Base-by-base conservation (phyloP, 2,113 vertebrate genomes). In the Diphyllodes magnificus region DNA sequence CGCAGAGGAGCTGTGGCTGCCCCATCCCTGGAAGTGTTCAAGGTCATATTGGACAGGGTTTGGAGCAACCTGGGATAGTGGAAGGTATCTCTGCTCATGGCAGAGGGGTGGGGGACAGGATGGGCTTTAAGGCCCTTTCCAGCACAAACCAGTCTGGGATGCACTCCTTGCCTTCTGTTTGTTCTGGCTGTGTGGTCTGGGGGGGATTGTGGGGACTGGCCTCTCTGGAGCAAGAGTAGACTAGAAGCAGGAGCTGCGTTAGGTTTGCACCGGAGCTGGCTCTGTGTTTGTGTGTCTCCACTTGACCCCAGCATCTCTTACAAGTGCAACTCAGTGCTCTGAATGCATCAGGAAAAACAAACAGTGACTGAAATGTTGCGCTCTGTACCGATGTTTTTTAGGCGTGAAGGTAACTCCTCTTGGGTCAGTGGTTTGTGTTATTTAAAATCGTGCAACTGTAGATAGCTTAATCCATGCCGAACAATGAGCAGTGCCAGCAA, bases 101-200 rank as follows among this genome's bases (percentile, higher is more conserved):
- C 27, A 57, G 50, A 14, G 27, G 6, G 7, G 27, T 57, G 19
- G 27, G 57, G 47, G 22, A 57, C 59, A 57, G 42, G 23, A 23
- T 57, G 35, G 13, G 12, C 85, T 49, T 56, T 72, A 56, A 57
- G 30, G 17, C 63, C 7, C 50, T 71, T 80, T 65, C 57, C 60
- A 44, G 20, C 35, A 42, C 37, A 64, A 37, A 44, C 18, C 33
- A 19, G 19, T 72, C 35, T 72, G 50, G 31, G 28, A 72, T 50
- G 72, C 12, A 13, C 12, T 60, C 7, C n/a, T 47, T 37, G 47
- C 39, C 13, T 61, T 45, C 24, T 23, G 14, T 27, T 7, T 60
- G 0, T n/a, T 78, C 57, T 44, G 56, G 20, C n/a, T 12, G 1
- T 7, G 11, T 25, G 49, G 6, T 72, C 31, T 6, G 7, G 33